Evolutionary conservation across 2,797 vertebrate genomes (phyloP), one percentile per base, ranked within the genome.

Genomic region (Mionectes olivaceus): DNA sequence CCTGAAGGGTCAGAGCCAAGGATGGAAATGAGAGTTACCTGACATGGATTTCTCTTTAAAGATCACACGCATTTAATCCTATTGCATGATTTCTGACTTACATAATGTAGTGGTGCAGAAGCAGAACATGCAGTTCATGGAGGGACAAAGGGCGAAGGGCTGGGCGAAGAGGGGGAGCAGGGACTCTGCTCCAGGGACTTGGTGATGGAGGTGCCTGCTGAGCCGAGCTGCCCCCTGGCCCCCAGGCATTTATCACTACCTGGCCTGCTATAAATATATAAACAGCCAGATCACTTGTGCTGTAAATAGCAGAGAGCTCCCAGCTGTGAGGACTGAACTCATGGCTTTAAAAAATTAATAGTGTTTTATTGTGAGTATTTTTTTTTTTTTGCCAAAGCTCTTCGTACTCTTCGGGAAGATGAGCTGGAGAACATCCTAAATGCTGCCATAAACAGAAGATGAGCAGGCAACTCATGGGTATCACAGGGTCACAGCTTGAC

Each of bases 1-100:
- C 70, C 80, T 30, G 65, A 78, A 91, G 94, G 85, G 96, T 95
- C 95, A 95, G 81, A 96, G 87, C 74, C 87, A 63, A 93, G 77
- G 84, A 81, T 81, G 86, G 87, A 90, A 91, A 76, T 39, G 83
- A 88, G 89, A 93, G 83, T 79, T 91, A 95, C 77, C 87, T 90
- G 93, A 93, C 91, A 95, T 1, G 30, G 89, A 22, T 33, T 88
- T 47, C 83, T 76, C 78, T 86, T 86, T 70, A 94, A 81, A 95
- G 80, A 95, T 94, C 90, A 96, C 90, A 95, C 9, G 3, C 25
- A 41, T 86, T 95, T 83, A 84, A 93, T 88, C 80, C 88, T 59
- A 35, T 13, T 52, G 61, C 73, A 43, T 19, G 70, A 77, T 33
- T 82, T 71, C 46, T 76, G 65, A 63, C 39, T 90, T 47, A 3